Percentiles rank a stretch among this genome's conserved stretches.
Conservation (phyloP, 2,797 vertebrate genomes). For the Bradypodion pumilum region DNA sequence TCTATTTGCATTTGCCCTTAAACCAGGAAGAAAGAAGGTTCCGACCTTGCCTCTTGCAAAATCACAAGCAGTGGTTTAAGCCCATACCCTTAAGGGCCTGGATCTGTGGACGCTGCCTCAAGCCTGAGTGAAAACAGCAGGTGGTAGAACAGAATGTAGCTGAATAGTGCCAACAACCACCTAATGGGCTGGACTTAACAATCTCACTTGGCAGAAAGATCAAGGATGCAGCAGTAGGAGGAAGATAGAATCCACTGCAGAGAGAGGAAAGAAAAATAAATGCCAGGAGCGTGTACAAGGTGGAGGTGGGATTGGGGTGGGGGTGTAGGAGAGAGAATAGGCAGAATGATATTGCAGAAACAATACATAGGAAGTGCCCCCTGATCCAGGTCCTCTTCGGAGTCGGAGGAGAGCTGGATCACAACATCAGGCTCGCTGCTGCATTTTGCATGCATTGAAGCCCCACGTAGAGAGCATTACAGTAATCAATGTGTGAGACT, state of each 20-base stretch:
- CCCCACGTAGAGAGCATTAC: too few species aligned
- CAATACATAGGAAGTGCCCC: too few species aligned
- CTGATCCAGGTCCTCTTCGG: too few species aligned
- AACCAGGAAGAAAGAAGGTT: background rate
- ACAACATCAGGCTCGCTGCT: too few species aligned
- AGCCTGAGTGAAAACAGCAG: conserved; percentile 8
- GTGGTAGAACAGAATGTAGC: background rate
- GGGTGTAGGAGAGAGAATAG: background rate
- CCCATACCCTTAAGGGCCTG: accelerated
- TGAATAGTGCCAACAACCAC: background rate
- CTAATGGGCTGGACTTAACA: conserved; percentile 31
- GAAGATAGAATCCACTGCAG: background rate
- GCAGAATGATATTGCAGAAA: background rate
- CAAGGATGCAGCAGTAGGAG: conserved; percentile 1
- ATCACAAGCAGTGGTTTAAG: background rate
- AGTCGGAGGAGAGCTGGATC: too few species aligned
- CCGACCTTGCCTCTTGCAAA: background rate
- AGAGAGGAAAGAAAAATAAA: conserved; percentile 10
- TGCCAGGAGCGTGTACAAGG: background rate
- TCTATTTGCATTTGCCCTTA: accelerated
- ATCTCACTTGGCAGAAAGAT: conserved; percentile 12
- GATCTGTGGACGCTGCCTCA: background rate
- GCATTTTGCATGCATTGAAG: too few species aligned
- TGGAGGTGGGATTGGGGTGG: too few species aligned
- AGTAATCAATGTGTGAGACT: too few species aligned